Evolutionary conservation across 2,888 invertebrate species (phyloP).

Genomic region (Dryobota labecula): DNA sequence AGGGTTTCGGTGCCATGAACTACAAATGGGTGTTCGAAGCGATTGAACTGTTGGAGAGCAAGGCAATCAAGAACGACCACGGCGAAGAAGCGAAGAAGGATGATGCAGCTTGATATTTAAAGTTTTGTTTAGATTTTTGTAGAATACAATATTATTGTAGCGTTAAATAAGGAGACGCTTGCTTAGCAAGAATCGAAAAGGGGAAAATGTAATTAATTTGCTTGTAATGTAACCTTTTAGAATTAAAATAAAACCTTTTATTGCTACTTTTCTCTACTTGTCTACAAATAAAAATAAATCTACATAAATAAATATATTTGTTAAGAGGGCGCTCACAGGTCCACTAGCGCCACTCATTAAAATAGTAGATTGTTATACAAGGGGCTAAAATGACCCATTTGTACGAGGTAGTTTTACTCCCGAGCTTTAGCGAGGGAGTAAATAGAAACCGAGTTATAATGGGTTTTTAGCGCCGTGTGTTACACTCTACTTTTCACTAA

Average conservation of each 20-base stretch:
- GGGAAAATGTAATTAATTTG: not conserved
- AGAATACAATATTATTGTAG: not conserved
- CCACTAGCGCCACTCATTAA: too few relatives aligned
- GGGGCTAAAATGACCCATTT: too few relatives aligned
- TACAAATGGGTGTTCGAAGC: slow-evolving; percentile 99
- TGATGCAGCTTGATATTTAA: slow-evolving; percentile 35
- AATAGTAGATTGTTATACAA: too few relatives aligned
- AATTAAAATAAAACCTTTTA: not conserved
- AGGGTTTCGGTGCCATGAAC: slow-evolving; percentile 99
- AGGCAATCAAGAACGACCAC: slow-evolving; percentile 23
- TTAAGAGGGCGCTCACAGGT: too few relatives aligned
- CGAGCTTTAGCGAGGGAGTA: too few relatives aligned
- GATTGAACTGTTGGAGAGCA: slow-evolving; percentile 92
- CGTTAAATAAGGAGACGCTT: not conserved
- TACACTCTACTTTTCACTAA: too few relatives aligned
- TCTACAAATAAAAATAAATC: not conserved
- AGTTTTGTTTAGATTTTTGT: not conserved
- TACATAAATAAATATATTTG: slow-evolving; percentile 4
- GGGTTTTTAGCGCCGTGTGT: too few relatives aligned
- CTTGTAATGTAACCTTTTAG: not conserved
- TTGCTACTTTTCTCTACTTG: not conserved
- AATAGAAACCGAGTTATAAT: too few relatives aligned
- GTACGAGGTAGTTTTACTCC: too few relatives aligned
- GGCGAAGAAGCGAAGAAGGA: slow-evolving; percentile 49
- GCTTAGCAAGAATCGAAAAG: not conserved